Base-by-base conservation (phyloP, 2,113 vertebrate genomes). In the Misgurnus anguillicaudatus region DNA sequence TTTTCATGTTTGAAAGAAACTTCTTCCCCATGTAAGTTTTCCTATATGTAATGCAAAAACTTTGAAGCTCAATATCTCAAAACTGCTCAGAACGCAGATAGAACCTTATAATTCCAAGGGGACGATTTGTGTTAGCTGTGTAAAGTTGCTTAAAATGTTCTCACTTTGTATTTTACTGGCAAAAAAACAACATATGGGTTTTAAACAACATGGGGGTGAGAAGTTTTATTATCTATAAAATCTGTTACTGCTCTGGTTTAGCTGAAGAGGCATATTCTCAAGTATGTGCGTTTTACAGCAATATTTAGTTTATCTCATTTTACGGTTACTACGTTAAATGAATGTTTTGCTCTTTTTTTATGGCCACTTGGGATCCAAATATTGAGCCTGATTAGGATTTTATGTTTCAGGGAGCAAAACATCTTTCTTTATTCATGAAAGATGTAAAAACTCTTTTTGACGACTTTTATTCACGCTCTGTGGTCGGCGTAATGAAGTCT, bases 391-490 rank as follows among this genome's bases (percentile, higher is more conserved):
- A 42, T 72, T 72, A 72, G 53, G n/a, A 42, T 72, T 42, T 42
- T 9, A 72, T 72, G n/a, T 58, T 42, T 72, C 53, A 14, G 10
- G 36, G 38, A 72, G n/a, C n/a, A 72, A 72, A 58, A 58, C 38
- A 24, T 72, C 38, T 72, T 72, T 78, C 19, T 70, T 61, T 60
- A 70, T 62, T 79, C 17, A 70, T 62, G 58, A 69, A 69, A 53
- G 17, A 41, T 72, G 69, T 72, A 41, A 72, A 57, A 45, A 42
- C 6, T 0, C 2, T 57, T 41, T 72, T 58, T 6, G 38, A 42
- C 21, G 19, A 72, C 9, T 62, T 24, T 41, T n/a, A 13, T 62
- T 68, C 65, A 51, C 39, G 67, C 61, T 63, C n/a, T 10, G 41
- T 41, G n/a, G 55, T 58, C 60, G 51, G 69, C 38, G 45, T 79